Conservation (phyloP, 2,113 vertebrate species). For the Sylvietta virens region DNA sequence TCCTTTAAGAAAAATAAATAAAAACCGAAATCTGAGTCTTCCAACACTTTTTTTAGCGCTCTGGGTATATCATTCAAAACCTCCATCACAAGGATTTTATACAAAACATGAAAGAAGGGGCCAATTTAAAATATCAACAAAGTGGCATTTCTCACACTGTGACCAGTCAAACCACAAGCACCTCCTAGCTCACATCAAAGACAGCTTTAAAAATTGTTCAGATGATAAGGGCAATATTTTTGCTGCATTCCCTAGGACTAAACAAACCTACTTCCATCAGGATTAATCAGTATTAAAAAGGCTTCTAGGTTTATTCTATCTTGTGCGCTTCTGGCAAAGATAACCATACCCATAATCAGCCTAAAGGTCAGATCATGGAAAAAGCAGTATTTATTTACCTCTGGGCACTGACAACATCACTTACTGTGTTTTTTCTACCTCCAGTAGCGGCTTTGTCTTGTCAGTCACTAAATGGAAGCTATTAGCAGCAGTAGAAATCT, state of each 20-base stretch:
- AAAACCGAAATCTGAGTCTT: not conserved
- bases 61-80: not conserved
- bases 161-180: slow-evolving; percentile 7
- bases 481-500: not conserved
- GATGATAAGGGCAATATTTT: not conserved
- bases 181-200: not conserved
- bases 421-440: not conserved
- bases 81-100: not conserved
- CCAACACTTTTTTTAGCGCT: not conserved
- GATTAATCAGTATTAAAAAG: slow-evolving; percentile 44
- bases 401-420: slow-evolving; percentile 7
- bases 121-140: not conserved
- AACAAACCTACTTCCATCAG: slow-evolving; percentile 37
- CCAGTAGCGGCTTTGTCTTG: not conserved
- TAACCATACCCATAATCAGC: slow-evolving; percentile 19
- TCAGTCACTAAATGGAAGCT: not conserved
- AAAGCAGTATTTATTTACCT: slow-evolving; percentile 9
- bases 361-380: slow-evolving; percentile 41
- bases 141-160: not conserved
- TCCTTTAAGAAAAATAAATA: not conserved
- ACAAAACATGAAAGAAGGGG: not conserved
- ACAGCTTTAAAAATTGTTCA: not conserved
- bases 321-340: not conserved
- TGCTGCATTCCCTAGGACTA: slow-evolving; percentile 3
- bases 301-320: not conserved